phyloP scores from a whole-genome alignment of 2,797 vertebrate species.

The Loris lydekkerianus region DNA sequence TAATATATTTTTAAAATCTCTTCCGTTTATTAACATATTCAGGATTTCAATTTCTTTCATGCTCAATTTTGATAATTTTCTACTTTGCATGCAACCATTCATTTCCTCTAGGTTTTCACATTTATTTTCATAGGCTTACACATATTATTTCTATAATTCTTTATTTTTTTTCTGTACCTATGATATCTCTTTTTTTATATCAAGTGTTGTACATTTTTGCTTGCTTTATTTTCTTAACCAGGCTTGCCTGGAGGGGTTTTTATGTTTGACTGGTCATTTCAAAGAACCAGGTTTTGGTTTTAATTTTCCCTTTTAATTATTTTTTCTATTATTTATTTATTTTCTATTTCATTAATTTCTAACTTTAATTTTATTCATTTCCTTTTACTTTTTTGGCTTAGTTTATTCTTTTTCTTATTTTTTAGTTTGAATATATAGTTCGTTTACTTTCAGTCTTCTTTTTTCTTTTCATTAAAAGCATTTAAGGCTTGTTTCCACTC shows the following conservation, averaged over 20 bases:
- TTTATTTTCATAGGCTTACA: constrained; percentile 55
- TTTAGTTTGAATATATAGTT: constrained; percentile 56
- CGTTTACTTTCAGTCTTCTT: constrained; percentile 38
- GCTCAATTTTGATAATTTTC: constrained; percentile 63
- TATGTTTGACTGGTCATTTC: constrained; percentile 8
- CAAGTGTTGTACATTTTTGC: constrained; percentile 23
- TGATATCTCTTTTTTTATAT: neutral
- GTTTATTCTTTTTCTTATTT: constrained; percentile 50
- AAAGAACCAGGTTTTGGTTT: constrained; percentile 47
- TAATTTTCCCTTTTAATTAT: constrained; percentile 58
- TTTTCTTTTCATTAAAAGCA: constrained; percentile 37
- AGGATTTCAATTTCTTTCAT: constrained; percentile 43
- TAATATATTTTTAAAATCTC: constrained; percentile 56
- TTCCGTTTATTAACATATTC: constrained; percentile 37
- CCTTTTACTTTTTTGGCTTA: constrained; percentile 19
- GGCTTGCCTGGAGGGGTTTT: neutral
- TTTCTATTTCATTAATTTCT: constrained; percentile 65
- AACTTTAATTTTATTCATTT: constrained; percentile 58
- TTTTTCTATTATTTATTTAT: constrained; percentile 52
- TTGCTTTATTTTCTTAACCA: constrained; percentile 56
- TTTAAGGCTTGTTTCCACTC: constrained; percentile 46
- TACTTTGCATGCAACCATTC: constrained; percentile 16
- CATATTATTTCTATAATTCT: neutral
- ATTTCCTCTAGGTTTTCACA: constrained; percentile 56
- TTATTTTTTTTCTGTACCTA: constrained; percentile 7